phyloP scores from a whole-genome alignment of 2,797 vertebrate genomes.

The Amazonetta brasiliensis region DNA sequence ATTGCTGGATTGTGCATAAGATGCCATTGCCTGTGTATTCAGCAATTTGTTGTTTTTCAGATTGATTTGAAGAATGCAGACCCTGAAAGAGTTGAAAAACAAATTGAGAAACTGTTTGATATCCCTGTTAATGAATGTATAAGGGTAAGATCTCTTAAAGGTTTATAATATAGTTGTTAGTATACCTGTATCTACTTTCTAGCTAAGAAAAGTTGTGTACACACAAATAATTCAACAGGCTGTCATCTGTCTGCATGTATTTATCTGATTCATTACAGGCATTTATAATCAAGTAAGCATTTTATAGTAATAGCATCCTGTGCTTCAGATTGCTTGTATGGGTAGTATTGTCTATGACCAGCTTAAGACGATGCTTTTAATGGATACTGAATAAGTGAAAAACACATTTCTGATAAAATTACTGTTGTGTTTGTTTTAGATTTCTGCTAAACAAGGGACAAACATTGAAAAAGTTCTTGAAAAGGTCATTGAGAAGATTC shows the following conservation, averaged over 20 bases:
- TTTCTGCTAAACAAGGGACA: constrained; percentile 95
- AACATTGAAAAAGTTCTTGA: constrained; percentile 90
- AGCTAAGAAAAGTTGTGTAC: background rate
- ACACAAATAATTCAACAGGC: background rate
- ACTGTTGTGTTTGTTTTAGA: constrained; percentile 78
- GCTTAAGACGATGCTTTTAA: background rate
- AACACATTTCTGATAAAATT: background rate
- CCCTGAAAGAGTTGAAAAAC: constrained; percentile 90
- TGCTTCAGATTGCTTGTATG: background rate
- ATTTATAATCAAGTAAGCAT: background rate
- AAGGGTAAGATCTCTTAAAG: constrained; percentile 80
- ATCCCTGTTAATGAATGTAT: constrained; percentile 90
- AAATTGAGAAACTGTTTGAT: constrained; percentile 95
- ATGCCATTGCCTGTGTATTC: background rate
- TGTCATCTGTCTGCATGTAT: background rate
- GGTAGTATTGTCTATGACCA: background rate
- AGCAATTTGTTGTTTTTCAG: constrained; percentile 75
- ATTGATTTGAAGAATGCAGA: constrained; percentile 97
- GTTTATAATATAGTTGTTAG: background rate
- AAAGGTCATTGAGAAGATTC: constrained; percentile 89
- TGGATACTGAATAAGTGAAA: background rate
- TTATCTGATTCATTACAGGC: background rate
- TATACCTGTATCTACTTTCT: background rate
- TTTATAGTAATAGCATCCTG: background rate
- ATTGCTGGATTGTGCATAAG: background rate